Evolutionary conservation across 2,888 invertebrate species (phyloP).

Genomic region (Dryobotodes eremita): DNA sequence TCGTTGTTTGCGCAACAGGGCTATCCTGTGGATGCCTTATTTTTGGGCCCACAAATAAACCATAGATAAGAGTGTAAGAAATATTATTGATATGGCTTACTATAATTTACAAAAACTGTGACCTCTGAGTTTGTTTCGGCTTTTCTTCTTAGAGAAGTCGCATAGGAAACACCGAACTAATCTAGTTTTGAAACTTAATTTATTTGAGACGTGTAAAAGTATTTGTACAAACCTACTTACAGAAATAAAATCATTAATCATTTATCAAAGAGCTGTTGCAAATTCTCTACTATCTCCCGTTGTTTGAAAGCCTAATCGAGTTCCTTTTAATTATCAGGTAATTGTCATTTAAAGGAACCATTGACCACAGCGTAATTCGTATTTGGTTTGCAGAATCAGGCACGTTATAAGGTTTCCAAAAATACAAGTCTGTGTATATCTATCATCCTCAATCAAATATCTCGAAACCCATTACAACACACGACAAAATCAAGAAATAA

Average conservation of each 20-base stretch:
- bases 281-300: no score
- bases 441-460: not conserved
- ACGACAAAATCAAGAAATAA: slow-evolving; percentile 11
- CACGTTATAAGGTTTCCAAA: not conserved
- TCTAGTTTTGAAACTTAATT: not conserved
- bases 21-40: not conserved
- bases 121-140: not conserved
- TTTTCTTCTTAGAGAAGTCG: not conserved
- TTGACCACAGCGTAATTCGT: not conserved
- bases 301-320: not conserved
- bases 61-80: not conserved
- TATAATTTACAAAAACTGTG: not conserved
- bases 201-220: not conserved
- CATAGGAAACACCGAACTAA: not conserved
- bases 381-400: not conserved
- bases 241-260: not conserved
- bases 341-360: not conserved
- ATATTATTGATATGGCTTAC: not conserved
- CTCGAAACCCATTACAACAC: not conserved
- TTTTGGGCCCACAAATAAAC: not conserved
- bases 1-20: not conserved
- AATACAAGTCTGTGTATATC: not conserved
- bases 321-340: not conserved
- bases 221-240: not conserved
- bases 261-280: not conserved